Evolutionary conservation across 2,888 invertebrate species (phyloP).

Genomic region (Diadromus collaris): DNA sequence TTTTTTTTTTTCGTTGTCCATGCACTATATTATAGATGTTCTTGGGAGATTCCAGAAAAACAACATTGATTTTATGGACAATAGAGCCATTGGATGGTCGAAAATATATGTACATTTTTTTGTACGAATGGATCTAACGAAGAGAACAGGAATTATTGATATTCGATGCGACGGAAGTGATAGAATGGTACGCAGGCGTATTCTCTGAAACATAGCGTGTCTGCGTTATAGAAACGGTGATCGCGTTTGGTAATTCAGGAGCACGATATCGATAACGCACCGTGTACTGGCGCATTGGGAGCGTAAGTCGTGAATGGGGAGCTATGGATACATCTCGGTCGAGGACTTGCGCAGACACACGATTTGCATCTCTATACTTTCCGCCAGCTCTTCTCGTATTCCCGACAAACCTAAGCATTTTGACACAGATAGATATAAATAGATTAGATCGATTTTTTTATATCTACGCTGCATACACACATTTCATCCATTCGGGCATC

Average conservation of each 20-base stretch:
- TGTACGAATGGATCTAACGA: slow-evolving; percentile 26
- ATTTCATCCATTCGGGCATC: neutral
- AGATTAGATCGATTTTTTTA: too few relatives aligned
- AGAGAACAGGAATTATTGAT: slow-evolving; percentile 27
- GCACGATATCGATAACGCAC: slow-evolving; percentile 47
- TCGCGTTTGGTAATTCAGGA: slow-evolving; percentile 53
- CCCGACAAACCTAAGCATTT: neutral
- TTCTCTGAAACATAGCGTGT: slow-evolving; percentile 27
- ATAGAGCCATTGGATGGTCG: slow-evolving; percentile 30
- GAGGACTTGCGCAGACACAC: slow-evolving; percentile 46
- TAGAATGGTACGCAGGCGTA: slow-evolving; percentile 20
- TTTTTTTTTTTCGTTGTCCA: slow-evolving; percentile 24
- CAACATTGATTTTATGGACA: slow-evolving; percentile 43
- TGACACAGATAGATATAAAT: neutral
- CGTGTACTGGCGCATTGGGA: slow-evolving; percentile 45
- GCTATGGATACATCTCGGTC: slow-evolving; percentile 52
- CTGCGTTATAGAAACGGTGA: slow-evolving; percentile 31
- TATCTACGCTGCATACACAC: neutral
- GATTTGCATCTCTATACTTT: slow-evolving; percentile 51
- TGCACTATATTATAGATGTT: neutral
- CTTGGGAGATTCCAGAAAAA: slow-evolving; percentile 12
- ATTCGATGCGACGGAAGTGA: slow-evolving; percentile 43
- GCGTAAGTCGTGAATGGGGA: slow-evolving; percentile 49
- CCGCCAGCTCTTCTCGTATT: neutral
- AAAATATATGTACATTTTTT: slow-evolving; percentile 15